A percentile compares a stretch with the other conserved stretches of the same genome.
These are phyloP conservation scores for Tupiocoris notatus DNA, from an alignment of 2,888 invertebrate genomes.

Conservation along the genomic window DNA sequence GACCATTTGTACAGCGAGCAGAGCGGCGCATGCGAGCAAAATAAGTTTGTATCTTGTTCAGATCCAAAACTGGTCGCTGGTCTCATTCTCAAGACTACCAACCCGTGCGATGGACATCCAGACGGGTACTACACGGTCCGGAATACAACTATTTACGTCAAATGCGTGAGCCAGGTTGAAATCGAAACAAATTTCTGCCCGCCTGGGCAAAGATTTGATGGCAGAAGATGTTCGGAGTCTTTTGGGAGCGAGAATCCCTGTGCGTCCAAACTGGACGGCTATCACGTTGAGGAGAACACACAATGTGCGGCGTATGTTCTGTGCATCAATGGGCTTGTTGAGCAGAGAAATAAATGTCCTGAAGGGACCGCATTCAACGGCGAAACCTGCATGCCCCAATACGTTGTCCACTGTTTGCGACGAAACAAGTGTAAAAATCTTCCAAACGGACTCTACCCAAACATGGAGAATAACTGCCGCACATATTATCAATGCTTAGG, in stretches of 20 bases:
- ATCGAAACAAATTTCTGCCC: constrained; percentile 49
- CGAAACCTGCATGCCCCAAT: constrained; percentile 51
- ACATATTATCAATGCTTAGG: constrained; percentile 27
- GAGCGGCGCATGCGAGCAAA: background rate
- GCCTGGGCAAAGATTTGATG: constrained; percentile 51
- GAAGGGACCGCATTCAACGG: constrained; percentile 53
- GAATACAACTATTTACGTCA: background rate
- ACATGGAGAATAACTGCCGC: constrained; percentile 13
- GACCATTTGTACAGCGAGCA: constrained; percentile 9
- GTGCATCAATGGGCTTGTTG: constrained; percentile 57
- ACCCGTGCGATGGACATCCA: background rate
- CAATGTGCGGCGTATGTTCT: constrained; percentile 59
- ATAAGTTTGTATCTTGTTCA: background rate
- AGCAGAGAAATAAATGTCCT: constrained; percentile 53
- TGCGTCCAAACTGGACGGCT: constrained; percentile 56
- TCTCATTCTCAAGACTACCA: background rate
- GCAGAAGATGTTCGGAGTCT: constrained; percentile 50
- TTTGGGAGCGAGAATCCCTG: constrained; percentile 55
- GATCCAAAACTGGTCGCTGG: background rate
- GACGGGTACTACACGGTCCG: constrained; percentile 11
- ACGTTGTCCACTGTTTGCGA: background rate
- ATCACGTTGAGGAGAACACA: constrained; percentile 55
- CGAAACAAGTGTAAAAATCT: background rate
- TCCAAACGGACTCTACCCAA: constrained; percentile 41
- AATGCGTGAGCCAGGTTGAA: constrained; percentile 7